Conservation (phyloP, 1,140 invertebrate species). For the Tetraneura akinire region DNA sequence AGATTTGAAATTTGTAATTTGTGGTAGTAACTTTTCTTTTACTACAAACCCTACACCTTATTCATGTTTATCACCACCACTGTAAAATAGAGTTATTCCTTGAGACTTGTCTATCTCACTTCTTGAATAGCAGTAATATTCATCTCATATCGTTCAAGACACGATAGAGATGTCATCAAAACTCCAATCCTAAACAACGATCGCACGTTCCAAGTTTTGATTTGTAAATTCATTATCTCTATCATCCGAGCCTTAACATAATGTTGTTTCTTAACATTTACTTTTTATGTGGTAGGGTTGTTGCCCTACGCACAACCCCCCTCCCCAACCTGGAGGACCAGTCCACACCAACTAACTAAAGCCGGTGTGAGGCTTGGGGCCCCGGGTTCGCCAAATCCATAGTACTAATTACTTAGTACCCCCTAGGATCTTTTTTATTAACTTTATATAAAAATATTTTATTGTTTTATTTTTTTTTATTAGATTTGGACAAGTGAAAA, state of each 20-base stretch:
- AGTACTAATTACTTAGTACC: too few relatives aligned
- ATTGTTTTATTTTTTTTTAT: constrained; percentile 4
- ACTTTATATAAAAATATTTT: background rate
- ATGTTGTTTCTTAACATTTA: constrained; percentile 9
- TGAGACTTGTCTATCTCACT: background rate
- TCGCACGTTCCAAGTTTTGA: constrained; percentile 16
- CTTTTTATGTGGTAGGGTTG: too few relatives aligned
- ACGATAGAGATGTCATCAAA: background rate
- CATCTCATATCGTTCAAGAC: constrained; percentile 7
- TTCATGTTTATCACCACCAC: background rate
- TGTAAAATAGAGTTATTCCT: too few relatives aligned
- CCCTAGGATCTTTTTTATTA: too few relatives aligned
- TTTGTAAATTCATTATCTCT: background rate
- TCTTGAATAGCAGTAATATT: constrained; percentile 21
- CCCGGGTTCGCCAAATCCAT: too few relatives aligned
- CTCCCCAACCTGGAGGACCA: too few relatives aligned
- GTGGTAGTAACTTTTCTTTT: background rate
- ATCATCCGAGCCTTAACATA: constrained; percentile 3
- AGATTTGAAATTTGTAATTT: constrained; percentile 1
- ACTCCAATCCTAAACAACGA: background rate
- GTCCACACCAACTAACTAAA: too few relatives aligned
- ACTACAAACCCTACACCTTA: background rate
- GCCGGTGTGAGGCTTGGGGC: too few relatives aligned
- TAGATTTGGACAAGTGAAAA: constrained; percentile 22
- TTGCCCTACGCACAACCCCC: too few relatives aligned